These are phyloP conservation scores for Carduelis carduelis DNA, from an alignment of 2,797 vertebrate species.

Conservation along the genomic window DNA sequence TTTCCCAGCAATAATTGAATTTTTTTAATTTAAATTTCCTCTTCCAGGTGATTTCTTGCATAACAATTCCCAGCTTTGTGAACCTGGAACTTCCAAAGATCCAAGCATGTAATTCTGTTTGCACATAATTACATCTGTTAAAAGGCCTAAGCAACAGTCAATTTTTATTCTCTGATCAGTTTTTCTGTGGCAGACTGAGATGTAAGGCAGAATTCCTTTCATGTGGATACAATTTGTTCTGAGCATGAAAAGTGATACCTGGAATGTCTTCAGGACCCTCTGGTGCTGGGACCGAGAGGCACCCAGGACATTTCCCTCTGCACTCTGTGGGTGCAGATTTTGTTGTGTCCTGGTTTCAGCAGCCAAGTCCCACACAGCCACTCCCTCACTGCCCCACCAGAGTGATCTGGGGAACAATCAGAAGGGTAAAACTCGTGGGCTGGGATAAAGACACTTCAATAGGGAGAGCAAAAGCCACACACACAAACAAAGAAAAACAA, in stretches of 20 bases:
- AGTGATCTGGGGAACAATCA: no score
- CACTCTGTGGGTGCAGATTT: not conserved
- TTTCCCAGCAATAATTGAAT: not conserved
- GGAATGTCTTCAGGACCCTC: not conserved
- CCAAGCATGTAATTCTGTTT: not conserved
- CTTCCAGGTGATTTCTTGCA: not conserved
- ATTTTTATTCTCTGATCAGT: not conserved
- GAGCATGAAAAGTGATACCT: not conserved
- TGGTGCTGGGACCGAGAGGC: not conserved
- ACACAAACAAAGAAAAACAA: not conserved
- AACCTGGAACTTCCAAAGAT: not conserved
- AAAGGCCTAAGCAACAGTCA: not conserved
- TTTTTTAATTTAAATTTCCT: not conserved
- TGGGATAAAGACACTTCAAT: not conserved
- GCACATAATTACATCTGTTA: not conserved
- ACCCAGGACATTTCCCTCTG: not conserved
- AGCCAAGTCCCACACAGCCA: accelerated
- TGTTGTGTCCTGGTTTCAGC: accelerated
- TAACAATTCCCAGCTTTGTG: not conserved
- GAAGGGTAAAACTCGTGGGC: not conserved
- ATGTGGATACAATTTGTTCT: not conserved
- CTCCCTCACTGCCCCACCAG: not conserved
- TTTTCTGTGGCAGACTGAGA: not conserved
- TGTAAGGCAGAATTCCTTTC: not conserved
- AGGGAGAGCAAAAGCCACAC: not conserved